Evolutionary conservation across 35 echinoderm and acorn worm genomes (phyloP), one percentile per base, ranked within the genome.

Genomic region (Ophiothrix spiculata): DNA sequence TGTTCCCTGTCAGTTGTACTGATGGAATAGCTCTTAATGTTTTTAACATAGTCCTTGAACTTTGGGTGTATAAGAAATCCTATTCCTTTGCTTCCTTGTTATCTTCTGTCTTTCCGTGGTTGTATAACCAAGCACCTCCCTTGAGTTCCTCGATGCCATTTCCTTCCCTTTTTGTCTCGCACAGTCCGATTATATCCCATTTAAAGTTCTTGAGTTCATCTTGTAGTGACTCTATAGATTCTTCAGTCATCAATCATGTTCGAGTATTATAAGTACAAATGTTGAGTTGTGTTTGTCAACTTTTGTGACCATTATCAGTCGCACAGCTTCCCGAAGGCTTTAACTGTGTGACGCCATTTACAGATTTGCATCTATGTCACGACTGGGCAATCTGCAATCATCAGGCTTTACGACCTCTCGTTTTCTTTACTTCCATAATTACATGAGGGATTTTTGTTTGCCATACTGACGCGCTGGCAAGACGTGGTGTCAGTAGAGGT

Each of bases 121-220:
- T 84, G 56, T 35, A 84, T 14, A 84, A 19, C 60, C 49, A 38
- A 34, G 33, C n/a, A 29, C 82, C 82, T 69, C 82, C 35, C 8
- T 73, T 29, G 12, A 32, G 54, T 84, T 69, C 49, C 25, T 17
- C 37, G 17, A 84, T 64, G 36, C 49, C 32, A 21, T 84, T 37
- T 12, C 35, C 60, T 64, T 63, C 31, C 38, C 42, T 40, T 64
- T 39, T 37, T 37, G 82, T 74, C 15, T 84, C 82, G 33, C 28
- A 28, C 15, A 84, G 54, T 10, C 82, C 82, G 37, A 84, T 64
- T 28, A 84, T 69, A 35, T 84, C 29, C 82, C 82, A 84, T 29
- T 84, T 84, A 33, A 84, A 63, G 15, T 64, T 37, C 38, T 84
- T 31, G 1, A 84, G 32, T 84, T 84, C 82, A 13, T 84, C 46